Evolutionary conservation across 2,113 vertebrate genomes (phyloP), one percentile per base, ranked within the genome.

Genomic region (Macroglossus sobrinus): DNA sequence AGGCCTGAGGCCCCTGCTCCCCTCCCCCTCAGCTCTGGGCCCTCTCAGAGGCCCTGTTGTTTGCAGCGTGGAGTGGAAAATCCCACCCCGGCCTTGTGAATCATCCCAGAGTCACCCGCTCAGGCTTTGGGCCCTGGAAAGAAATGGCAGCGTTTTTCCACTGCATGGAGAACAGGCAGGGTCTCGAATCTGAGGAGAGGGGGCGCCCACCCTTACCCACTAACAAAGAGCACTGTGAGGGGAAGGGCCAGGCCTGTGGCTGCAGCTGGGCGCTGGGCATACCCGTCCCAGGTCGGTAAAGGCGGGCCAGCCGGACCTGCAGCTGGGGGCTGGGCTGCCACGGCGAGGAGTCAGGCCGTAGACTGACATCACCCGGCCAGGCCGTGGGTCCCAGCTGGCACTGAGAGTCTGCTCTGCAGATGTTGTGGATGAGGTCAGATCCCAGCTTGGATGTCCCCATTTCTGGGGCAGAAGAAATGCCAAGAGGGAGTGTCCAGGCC

Each of bases 41-140:
- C 93, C 97, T 97, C 89, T 98, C 97, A 96, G 97, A 98, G 97
- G 97, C 93, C 74, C 95, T 57, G 84, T 98, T 98, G 97, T 97
- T 94, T 97, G 97, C 89, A 71, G 93, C 9, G 78, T 95, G 94
- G 97, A 98, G 97, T 98, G 98, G 98, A 98, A 98, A 98, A 98
- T 98, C 97, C 97, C 97, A 97, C 97, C 98, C 97, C 90, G 33
- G 89, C 95, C 96, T 97, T 66, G 75, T 98, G 98, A 99, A 97
- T 98, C 98, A 98, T 95, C 64, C 94, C 82, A 59, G 97, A 98
- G 96, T 98, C 96, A 97, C 75, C 5, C 87, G 43, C 97, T 97
- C 96, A 96, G 97, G 97, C 98, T 95, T 69, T 91, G 35, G 94
- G 93, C 91, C 96, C 95, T 95, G 97, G 97, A 97, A 97, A 97